Percentiles rank a stretch among this genome's conserved stretches.
Conservation (phyloP, 2,888 invertebrate species). For the Augiades crinisus region DNA sequence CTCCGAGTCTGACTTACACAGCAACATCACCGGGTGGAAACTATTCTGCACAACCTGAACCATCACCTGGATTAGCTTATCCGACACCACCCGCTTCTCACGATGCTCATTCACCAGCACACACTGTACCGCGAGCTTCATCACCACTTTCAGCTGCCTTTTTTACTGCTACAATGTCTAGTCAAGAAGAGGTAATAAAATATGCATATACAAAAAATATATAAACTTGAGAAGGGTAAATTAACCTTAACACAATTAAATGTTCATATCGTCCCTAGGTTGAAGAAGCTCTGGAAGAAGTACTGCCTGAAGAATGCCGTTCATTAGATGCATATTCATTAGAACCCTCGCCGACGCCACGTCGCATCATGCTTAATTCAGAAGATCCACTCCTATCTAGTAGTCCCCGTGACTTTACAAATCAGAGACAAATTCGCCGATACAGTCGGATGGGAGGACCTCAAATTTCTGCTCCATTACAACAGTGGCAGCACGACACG, state of each 20-base stretch:
- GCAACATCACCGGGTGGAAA: constrained; percentile 67
- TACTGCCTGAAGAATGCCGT: constrained; percentile 89
- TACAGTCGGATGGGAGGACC: constrained; percentile 51
- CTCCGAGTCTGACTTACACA: constrained; percentile 64
- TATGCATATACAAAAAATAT: constrained; percentile 15
- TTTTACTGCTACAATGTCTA: constrained; percentile 92
- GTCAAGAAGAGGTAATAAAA: constrained; percentile 85
- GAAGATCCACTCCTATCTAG: constrained; percentile 92
- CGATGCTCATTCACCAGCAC: constrained; percentile 87
- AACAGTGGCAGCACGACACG: constrained; percentile 67
- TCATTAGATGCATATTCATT: constrained; percentile 83
- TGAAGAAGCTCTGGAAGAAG: constrained; percentile 92
- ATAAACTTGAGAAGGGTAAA: too few relatives aligned
- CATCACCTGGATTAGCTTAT: constrained; percentile 89
- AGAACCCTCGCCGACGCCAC: constrained; percentile 85
- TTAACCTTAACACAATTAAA: background rate
- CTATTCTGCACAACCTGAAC: constrained; percentile 66
- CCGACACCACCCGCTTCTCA: constrained; percentile 95
- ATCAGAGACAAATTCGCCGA: constrained; percentile 61
- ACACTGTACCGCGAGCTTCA: constrained; percentile 85
- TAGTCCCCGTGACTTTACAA: constrained; percentile 89
- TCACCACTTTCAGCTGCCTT: constrained; percentile 92
- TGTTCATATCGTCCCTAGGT: constrained; percentile 64
- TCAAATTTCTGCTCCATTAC: constrained; percentile 49
- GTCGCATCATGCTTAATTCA: constrained; percentile 93